Evolutionary conservation across 2,797 vertebrate genomes (phyloP).

Genomic region (Vespertilio murinus): DNA sequence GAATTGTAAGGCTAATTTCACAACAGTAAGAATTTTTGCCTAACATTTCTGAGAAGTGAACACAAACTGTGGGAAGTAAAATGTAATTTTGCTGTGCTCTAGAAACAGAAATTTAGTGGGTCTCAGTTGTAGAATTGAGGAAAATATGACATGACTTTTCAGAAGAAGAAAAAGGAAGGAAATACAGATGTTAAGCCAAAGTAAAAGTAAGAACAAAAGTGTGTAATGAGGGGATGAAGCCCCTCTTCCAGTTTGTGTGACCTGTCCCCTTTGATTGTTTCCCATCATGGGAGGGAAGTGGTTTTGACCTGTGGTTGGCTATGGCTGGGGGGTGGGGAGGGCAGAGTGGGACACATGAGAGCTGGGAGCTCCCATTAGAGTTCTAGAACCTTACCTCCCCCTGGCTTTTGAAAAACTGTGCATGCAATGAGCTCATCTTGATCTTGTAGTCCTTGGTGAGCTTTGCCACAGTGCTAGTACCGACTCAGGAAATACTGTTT

Average conservation of each 20-base stretch:
- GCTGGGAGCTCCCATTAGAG: not conserved
- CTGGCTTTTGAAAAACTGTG: not conserved
- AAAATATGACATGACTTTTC: not conserved
- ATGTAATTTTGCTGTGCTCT: not conserved
- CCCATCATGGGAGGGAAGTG: conserved; percentile 25
- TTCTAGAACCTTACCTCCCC: not conserved
- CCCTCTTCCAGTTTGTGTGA: not conserved
- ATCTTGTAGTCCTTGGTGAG: not conserved
- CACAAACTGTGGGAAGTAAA: not conserved
- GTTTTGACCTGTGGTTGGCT: not conserved
- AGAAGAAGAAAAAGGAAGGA: not conserved
- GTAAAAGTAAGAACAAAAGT: not conserved
- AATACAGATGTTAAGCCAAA: not conserved
- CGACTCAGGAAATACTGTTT: not conserved
- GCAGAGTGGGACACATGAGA: not conserved
- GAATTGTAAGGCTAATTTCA: conserved; percentile 26
- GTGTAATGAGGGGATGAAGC: not conserved
- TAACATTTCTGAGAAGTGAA: conserved; percentile 1
- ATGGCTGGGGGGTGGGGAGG: not conserved
- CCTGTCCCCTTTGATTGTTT: not conserved
- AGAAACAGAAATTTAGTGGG: not conserved
- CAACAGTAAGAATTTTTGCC: not conserved
- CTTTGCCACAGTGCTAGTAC: not conserved
- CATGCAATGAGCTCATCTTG: not conserved
- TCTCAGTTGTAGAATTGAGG: not conserved